Percentiles rank a stretch among this genome's conserved stretches.
Evolutionary conservation across 1,140 invertebrate genomes (phyloP).

Genomic region (Drosophila pallidifrons): DNA sequence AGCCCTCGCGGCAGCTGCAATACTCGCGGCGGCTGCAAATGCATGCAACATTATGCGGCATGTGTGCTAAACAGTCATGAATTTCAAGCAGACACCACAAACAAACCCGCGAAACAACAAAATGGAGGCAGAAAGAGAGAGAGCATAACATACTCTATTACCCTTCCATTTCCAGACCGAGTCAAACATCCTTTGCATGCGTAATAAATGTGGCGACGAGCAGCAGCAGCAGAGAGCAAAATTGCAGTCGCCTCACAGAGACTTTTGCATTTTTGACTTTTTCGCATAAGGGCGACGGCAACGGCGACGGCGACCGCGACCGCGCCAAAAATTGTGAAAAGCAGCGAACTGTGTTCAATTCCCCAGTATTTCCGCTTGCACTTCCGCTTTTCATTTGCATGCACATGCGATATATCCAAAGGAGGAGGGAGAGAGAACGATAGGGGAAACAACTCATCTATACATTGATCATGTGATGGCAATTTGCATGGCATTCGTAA

Average conservation of each 20-base stretch:
- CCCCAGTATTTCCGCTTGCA: constrained; percentile 47
- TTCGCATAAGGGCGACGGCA: constrained; percentile 34
- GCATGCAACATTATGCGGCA: constrained; percentile 82
- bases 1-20: constrained; percentile 64
- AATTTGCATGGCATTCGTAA: constrained; percentile 50
- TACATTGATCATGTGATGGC: constrained; percentile 40
- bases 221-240: constrained; percentile 14
- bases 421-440: no score
- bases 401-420: constrained; percentile 34
- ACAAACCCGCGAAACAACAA: constrained; percentile 17
- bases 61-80: constrained; percentile 82
- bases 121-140: neutral
- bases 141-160: neutral
- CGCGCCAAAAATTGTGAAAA: constrained; percentile 46
- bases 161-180: constrained; percentile 6
- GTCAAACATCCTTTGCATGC: constrained; percentile 74
- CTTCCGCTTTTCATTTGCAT: constrained; percentile 77
- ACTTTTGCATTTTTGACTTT: constrained; percentile 48
- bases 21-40: constrained; percentile 63
- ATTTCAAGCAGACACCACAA: constrained; percentile 73
- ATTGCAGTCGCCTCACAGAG: constrained; percentile 43
- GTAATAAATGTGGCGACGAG: constrained; percentile 64
- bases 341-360: constrained; percentile 39
- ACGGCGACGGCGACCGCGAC: constrained; percentile 11
- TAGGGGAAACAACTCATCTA: neutral